Evolutionary conservation across 1,140 invertebrate species (phyloP), one percentile per base, ranked within the genome.

Genomic region (Brachionus manjavacas): DNA sequence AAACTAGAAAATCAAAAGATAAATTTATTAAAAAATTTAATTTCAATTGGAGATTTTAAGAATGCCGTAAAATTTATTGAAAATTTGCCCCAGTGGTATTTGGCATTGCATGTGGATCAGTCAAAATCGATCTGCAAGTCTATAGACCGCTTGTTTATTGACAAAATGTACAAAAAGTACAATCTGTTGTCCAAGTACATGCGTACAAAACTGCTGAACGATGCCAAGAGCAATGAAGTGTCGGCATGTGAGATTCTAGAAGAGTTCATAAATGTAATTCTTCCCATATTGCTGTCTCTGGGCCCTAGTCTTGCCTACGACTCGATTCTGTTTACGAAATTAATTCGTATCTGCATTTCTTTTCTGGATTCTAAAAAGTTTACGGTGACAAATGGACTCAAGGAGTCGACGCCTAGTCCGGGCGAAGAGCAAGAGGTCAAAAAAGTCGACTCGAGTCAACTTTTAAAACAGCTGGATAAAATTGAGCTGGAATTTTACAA

Each of bases 1-100:
- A 46, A 68, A 31, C 39, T 70, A 20, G 46, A 86, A 68, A 98
- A 99, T 91, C 96, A 99, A 89, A 98, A 99, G 89, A 92, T 98
- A 86, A 94, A 95, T 49, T 90, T 99, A 4, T 94, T 94, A 87
- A 94, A 96, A 88, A 95, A 95, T 1, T 88, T 98, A 4, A 88
- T 98, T 4, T 92, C 93, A 86, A 92, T 98, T 85, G 96, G 95
- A 20, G 94, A 95, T 86, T 98, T 96, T 96, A 91, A 93, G 11
- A 93, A 94, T 87, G 95, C 94, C 8, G 91, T 93, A 80, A 91
- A 91, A 72, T 90, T 99, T 46, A 93, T 95, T 23, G 92, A 93
- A 83, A 91, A 93, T 79, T 91, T 98, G 83, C 96, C 96, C 2
- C 93, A 95, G 43, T 83, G 81, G 64, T 93, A 93, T 88, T 94